Evolutionary conservation across 1,140 invertebrate species (phyloP).

Genomic region (Drosophila punjabiensis): DNA sequence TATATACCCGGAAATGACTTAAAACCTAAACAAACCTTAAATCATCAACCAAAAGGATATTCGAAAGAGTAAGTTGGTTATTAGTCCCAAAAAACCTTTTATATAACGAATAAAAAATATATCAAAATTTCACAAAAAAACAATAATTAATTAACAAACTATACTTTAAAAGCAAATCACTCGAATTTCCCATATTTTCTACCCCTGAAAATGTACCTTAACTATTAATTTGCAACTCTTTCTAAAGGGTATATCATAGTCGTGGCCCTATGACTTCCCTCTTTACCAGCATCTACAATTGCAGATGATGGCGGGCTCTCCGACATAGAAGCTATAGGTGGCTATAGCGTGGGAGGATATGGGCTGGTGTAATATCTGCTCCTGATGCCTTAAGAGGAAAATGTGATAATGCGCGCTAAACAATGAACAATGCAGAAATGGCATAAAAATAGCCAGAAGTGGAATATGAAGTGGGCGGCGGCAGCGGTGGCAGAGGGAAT

Average conservation of each 20-base stretch:
- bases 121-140: neutral
- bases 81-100: too few relatives aligned
- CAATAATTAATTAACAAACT: too few relatives aligned
- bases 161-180: too few relatives aligned
- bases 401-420: conserved; percentile 78
- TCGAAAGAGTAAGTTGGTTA: neutral
- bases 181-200: neutral
- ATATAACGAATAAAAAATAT: neutral
- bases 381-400: conserved; percentile 79
- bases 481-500: conserved; percentile 34
- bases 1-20: neutral
- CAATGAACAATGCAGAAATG: conserved; percentile 69
- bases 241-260: neutral
- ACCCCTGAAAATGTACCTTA: accelerated
- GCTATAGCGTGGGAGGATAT: conserved; percentile 6
- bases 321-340: conserved; percentile 8
- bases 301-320: conserved; percentile 12
- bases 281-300: conserved; percentile 25
- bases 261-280: too few relatives aligned
- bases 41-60: too few relatives aligned
- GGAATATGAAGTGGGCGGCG: conserved; percentile 33
- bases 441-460: conserved; percentile 73
- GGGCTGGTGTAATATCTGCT: conserved; percentile 64
- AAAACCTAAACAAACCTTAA: neutral
- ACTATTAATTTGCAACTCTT: too few relatives aligned